phyloP scores from a whole-genome alignment of 2,888 invertebrate species.

The Pinctada fucata region DNA sequence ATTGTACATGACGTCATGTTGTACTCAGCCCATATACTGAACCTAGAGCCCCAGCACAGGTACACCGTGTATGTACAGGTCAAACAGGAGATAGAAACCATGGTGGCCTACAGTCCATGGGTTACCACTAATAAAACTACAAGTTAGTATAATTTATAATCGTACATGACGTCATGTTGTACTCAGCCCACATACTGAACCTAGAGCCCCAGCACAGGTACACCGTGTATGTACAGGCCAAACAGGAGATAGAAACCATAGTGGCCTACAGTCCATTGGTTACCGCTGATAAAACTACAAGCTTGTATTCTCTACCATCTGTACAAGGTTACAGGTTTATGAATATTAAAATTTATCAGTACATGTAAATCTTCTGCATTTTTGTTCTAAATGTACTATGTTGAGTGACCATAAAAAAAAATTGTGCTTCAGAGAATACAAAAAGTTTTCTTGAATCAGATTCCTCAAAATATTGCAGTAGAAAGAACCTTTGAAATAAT shows the following conservation, averaged over 20 bases:
- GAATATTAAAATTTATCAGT: background rate
- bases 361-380: background rate
- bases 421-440: too few relatives aligned
- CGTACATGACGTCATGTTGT: constrained; percentile 28
- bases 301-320: constrained; percentile 21
- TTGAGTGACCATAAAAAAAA: background rate
- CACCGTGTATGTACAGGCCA: constrained; percentile 31
- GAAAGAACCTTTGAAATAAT: too few relatives aligned
- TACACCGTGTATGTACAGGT: constrained; percentile 34
- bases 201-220: constrained; percentile 30
- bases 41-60: constrained; percentile 25
- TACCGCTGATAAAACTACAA: constrained; percentile 34
- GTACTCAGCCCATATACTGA: constrained; percentile 30
- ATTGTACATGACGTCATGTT: constrained; percentile 27
- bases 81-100: constrained; percentile 21
- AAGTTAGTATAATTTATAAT: constrained; percentile 29
- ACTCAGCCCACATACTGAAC: constrained; percentile 27
- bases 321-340: background rate
- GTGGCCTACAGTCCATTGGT: constrained; percentile 30
- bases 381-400: background rate
- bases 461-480: too few relatives aligned
- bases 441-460: too few relatives aligned
- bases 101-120: constrained; percentile 32
- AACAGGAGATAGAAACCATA: constrained; percentile 23
- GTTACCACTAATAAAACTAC: constrained; percentile 32